These are phyloP conservation scores for Ibycter americanus DNA, from an alignment of 2,797 vertebrate species.

Conservation along the genomic window DNA sequence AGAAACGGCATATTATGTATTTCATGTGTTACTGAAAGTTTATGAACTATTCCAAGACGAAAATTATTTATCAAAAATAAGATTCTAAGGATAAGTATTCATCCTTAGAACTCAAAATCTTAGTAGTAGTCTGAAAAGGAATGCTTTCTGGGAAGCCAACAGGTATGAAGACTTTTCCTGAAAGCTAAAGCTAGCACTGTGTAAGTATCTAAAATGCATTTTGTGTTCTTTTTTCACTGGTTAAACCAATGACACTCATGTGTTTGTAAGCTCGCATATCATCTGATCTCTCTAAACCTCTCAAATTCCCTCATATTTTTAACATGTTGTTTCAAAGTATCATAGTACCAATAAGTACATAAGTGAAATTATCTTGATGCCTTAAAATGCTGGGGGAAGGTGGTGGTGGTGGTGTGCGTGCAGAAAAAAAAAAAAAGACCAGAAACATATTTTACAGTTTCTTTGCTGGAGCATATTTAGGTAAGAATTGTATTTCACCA, in stretches of 20 bases:
- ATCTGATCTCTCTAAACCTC: background rate
- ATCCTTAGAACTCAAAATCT: background rate
- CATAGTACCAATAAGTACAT: background rate
- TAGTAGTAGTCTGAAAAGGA: background rate
- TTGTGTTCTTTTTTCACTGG: background rate
- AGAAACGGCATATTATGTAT: background rate
- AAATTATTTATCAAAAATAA: background rate
- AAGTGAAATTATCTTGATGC: background rate
- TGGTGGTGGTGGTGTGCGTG: no score
- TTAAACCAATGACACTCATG: background rate
- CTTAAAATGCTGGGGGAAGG: background rate
- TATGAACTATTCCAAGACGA: fast-evolving
- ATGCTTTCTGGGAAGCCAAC: background rate
- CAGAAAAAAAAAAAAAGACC: background rate
- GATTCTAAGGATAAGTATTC: background rate
- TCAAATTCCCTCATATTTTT: background rate
- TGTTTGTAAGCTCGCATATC: background rate
- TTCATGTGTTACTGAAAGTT: background rate
- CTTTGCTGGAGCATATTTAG: background rate
- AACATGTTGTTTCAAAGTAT: background rate
- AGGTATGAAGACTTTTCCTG: background rate
- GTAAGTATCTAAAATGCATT: background rate
- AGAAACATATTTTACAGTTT: background rate
- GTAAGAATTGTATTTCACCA: background rate
- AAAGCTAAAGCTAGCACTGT: background rate